These are phyloP conservation scores for Neria commutata DNA, from an alignment of 2,888 invertebrate genomes.

Conservation along the genomic window DNA sequence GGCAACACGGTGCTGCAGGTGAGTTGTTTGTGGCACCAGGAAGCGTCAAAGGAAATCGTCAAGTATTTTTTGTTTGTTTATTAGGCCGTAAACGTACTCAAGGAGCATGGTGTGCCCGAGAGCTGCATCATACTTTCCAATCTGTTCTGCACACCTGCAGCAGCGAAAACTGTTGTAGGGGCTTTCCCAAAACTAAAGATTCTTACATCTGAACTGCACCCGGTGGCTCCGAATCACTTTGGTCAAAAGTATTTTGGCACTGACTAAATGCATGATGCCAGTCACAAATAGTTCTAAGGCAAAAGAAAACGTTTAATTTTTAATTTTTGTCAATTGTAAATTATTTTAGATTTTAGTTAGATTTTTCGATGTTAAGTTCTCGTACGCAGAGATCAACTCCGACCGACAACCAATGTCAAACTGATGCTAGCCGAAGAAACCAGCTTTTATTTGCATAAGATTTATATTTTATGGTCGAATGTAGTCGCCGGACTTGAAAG, in stretches of 20 bases:
- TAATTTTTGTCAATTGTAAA: no score
- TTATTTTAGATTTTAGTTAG: no score
- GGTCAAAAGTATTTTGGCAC: constrained; percentile 99
- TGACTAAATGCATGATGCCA: constrained; percentile 67
- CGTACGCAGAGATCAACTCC: no score
- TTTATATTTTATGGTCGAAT: no score
- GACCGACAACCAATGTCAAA: no score
- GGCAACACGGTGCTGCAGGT: constrained; percentile 92
- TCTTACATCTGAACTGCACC: constrained; percentile 93
- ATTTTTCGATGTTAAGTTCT: no score
- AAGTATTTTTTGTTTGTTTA: constrained; percentile 40
- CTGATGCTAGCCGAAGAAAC: no score
- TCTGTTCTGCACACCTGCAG: constrained; percentile 93
- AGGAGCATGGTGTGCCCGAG: constrained; percentile 92
- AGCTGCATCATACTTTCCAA: constrained; percentile 96
- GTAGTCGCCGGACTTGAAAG: no score
- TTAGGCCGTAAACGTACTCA: constrained; percentile 90
- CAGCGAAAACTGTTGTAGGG: constrained; percentile 81
- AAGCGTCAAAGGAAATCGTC: neutral
- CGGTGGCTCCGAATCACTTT: constrained; percentile 96
- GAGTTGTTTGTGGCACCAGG: neutral
- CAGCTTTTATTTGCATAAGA: no score
- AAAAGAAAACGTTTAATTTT: no score
- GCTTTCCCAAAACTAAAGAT: constrained; percentile 93
- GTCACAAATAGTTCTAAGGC: no score